These are phyloP conservation scores for Atractosteus spatula DNA, from an alignment of 2,113 vertebrate species.

Conservation along the genomic window DNA sequence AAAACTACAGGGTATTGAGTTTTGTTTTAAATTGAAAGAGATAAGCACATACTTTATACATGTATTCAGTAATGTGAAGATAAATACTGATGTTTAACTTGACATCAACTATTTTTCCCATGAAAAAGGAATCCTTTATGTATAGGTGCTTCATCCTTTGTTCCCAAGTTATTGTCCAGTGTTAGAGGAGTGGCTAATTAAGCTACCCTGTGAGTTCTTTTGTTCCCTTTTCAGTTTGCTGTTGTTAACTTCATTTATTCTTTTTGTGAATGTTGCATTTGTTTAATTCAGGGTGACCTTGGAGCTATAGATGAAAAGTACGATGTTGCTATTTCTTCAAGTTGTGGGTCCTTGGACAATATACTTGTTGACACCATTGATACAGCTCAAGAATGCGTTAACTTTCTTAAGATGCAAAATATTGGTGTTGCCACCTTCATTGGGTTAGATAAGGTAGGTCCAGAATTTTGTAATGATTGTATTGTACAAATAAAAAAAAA, in stretches of 20 bases:
- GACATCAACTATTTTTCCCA: too few relatives aligned
- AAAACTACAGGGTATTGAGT: too few relatives aligned
- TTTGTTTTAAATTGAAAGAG: too few relatives aligned
- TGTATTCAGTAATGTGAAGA: neutral
- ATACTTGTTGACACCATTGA: conserved; percentile 95
- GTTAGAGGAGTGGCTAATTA: too few relatives aligned
- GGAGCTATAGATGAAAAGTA: conserved; percentile 92
- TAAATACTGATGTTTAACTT: neutral
- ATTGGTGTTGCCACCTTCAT: conserved; percentile 92
- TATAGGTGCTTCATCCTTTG: too few relatives aligned
- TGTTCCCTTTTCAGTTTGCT: too few relatives aligned
- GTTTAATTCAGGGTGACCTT: conserved; percentile 79
- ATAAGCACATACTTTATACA: neutral
- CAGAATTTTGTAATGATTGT: neutral
- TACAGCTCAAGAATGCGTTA: conserved; percentile 89
- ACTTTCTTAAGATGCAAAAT: conserved; percentile 81
- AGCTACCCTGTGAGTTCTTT: too few relatives aligned
- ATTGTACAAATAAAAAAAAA: too few relatives aligned
- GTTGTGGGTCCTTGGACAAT: conserved; percentile 86
- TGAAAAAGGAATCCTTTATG: too few relatives aligned
- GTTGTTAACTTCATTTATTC: too few relatives aligned
- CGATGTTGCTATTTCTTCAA: conserved; percentile 87
- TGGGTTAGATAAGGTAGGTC: conserved; percentile 87
- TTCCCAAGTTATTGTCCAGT: too few relatives aligned
- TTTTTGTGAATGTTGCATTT: too few relatives aligned